These are phyloP conservation scores for Castor canadensis DNA, from an alignment of 2,113 vertebrate species.

Conservation along the genomic window DNA sequence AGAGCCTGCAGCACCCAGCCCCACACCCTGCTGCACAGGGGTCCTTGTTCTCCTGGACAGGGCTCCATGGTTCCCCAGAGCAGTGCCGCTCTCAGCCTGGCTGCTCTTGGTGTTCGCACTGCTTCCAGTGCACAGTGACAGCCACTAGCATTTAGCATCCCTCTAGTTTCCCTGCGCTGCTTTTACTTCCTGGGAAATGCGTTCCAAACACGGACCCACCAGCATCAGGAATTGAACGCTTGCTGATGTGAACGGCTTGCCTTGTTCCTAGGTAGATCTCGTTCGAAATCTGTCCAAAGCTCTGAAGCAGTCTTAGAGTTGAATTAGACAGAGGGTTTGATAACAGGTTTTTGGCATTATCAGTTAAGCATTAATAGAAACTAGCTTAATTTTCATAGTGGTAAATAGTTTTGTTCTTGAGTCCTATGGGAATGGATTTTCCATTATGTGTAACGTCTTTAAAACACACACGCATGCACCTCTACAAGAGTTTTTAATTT, in stretches of 20 bases:
- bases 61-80: neutral
- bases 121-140: neutral
- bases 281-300: neutral
- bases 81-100: neutral
- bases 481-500: conserved; percentile 29
- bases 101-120: neutral
- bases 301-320: conserved; percentile 36
- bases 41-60: accelerated
- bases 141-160: accelerated
- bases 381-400: conserved; percentile 31
- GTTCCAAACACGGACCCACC: neutral
- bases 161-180: conserved; percentile 2
- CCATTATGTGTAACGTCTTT: conserved; percentile 11
- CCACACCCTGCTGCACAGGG: accelerated
- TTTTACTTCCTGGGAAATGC: conserved; percentile 62
- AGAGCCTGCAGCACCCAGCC: neutral
- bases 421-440: conserved; percentile 37
- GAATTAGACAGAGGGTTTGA: neutral
- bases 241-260: neutral
- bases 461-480: neutral
- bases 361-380: conserved; percentile 31
- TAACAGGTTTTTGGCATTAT: neutral
- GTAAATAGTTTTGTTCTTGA: conserved; percentile 45
- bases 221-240: neutral
- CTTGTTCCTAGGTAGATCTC: neutral